Conservation (phyloP, 2,113 vertebrate species). For the Myiagra hebetior region DNA sequence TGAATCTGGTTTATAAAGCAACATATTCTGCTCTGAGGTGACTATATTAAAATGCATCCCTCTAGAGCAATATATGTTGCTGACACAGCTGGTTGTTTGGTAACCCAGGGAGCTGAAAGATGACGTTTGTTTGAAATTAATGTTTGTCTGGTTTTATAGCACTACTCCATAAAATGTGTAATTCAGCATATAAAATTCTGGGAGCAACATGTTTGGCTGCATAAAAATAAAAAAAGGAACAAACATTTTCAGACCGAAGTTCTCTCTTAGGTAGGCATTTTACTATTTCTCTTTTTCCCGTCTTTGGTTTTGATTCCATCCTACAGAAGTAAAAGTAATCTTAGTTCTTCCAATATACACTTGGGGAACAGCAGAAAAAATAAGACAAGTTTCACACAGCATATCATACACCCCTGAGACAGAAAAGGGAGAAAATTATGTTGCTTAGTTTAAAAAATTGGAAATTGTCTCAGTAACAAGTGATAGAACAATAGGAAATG, state of each 20-base stretch:
- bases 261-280: not conserved
- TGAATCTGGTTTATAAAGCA: not conserved
- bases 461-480: not conserved
- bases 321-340: not conserved
- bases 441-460: not conserved
- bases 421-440: not conserved
- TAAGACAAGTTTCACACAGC: not conserved
- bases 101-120: not conserved
- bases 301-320: not conserved
- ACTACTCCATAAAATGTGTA: not conserved
- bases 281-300: not conserved
- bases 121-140: not conserved
- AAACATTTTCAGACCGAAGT: not conserved
- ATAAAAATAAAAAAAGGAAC: not conserved
- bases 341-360: not conserved
- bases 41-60: not conserved
- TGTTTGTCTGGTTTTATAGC: conserved; percentile 21
- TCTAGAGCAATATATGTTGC: not conserved
- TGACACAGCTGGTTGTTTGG: conserved; percentile 19
- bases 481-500: not conserved
- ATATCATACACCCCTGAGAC: not conserved
- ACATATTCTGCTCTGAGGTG: not conserved
- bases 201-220: not conserved
- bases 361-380: not conserved
- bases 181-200: not conserved